Conservation (phyloP, 2,888 invertebrate genomes). For the Troides oblongomaculatus region DNA sequence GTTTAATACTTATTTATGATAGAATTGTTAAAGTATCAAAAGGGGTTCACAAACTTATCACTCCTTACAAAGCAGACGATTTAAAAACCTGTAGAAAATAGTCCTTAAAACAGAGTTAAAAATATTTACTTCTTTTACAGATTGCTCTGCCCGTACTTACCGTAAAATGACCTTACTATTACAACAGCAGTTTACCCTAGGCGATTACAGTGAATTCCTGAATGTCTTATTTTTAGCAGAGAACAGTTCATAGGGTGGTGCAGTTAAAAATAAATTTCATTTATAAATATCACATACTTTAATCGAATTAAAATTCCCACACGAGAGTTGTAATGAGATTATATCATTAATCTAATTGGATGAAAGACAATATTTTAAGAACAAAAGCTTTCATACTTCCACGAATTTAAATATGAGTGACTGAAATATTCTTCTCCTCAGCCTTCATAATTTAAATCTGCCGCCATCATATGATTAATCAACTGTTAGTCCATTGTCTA, state of each 20-base stretch:
- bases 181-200: not conserved
- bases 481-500: too few relatives aligned
- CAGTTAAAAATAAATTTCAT: not conserved
- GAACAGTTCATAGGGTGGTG: not conserved
- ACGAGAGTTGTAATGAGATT: slow-evolving; percentile 9
- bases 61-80: too few relatives aligned
- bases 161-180: not conserved
- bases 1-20: too few relatives aligned
- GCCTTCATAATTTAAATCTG: too few relatives aligned
- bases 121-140: not conserved
- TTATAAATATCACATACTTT: not conserved
- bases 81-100: not conserved
- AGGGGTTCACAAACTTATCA: too few relatives aligned
- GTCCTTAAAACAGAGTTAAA: not conserved
- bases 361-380: not conserved
- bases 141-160: not conserved
- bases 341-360: slow-evolving; percentile 1
- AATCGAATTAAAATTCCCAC: slow-evolving; percentile 1
- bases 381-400: not conserved
- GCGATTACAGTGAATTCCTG: not conserved
- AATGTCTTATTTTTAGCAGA: not conserved
- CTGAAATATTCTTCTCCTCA: too few relatives aligned
- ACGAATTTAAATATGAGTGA: not conserved
- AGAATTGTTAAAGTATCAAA: too few relatives aligned
- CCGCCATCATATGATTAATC: too few relatives aligned